Evolutionary conservation across 2,888 invertebrate species (phyloP).

Genomic region (Biston stratarius): DNA sequence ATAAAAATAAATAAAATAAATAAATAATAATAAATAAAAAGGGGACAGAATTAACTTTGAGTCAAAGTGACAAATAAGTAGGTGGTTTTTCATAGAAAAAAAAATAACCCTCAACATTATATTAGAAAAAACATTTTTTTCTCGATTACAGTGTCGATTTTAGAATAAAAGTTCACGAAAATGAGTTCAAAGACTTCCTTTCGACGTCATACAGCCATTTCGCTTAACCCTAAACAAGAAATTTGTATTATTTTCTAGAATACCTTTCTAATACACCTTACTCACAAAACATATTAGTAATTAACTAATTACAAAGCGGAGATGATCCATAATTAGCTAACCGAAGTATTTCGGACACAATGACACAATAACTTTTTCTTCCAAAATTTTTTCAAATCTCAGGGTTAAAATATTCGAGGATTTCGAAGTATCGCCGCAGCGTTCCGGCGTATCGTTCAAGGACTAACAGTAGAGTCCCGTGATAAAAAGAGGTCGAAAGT

Average conservation of each 20-base stretch:
- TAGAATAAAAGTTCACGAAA: no score
- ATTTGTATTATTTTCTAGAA: slow-evolving; percentile 4
- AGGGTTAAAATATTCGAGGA: slow-evolving; percentile 53
- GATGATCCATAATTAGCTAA: slow-evolving; percentile 10
- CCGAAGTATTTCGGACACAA: slow-evolving; percentile 50
- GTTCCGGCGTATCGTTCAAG: slow-evolving; percentile 69
- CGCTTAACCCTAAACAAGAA: no score
- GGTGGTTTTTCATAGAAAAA: no score
- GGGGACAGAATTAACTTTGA: no score
- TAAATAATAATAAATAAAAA: no score
- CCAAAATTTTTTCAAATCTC: slow-evolving; percentile 1
- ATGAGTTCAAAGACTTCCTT: no score
- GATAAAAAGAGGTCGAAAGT: slow-evolving; percentile 61
- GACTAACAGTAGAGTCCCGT: slow-evolving; percentile 72
- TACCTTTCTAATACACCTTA: slow-evolving; percentile 12
- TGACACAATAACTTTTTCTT: slow-evolving; percentile 52
- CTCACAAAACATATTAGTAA: slow-evolving; percentile 33
- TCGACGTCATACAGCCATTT: no score
- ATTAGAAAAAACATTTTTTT: no score
- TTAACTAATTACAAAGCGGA: slow-evolving; percentile 43
- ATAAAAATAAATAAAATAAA: no score
- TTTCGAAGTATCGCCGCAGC: slow-evolving; percentile 61
- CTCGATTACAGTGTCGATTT: no score
- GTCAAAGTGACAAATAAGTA: no score
- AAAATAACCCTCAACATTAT: no score